These are phyloP conservation scores for Sinocyclocheilus maitianheensis DNA, from an alignment of 2,113 vertebrate species.

Conservation along the genomic window DNA sequence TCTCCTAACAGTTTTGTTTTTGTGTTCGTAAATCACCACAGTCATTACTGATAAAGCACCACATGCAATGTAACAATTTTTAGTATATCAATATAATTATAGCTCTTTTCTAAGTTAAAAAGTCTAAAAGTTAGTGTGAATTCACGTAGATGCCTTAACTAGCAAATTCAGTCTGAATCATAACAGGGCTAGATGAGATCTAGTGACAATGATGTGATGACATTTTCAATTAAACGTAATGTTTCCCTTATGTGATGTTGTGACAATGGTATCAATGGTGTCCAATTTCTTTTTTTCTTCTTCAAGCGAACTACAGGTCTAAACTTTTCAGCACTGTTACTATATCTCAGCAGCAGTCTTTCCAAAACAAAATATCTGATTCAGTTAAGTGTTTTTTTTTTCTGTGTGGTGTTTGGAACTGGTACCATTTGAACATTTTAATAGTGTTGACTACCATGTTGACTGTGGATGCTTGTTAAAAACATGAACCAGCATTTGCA, in stretches of 20 bases:
- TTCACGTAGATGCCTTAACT: neutral
- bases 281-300: neutral
- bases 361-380: neutral
- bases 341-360: neutral
- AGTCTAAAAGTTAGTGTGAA: neutral
- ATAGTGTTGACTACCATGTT: neutral
- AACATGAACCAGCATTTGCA: neutral
- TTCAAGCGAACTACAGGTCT: neutral
- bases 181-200: neutral
- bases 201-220: neutral
- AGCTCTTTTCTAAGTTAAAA: neutral
- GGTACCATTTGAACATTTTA: neutral
- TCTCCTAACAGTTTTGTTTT: neutral
- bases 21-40: neutral
- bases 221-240: conserved; percentile 25
- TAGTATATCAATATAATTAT: neutral
- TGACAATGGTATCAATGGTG: neutral
- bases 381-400: neutral
- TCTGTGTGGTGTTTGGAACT: neutral
- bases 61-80: neutral
- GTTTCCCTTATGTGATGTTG: neutral
- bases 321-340: neutral
- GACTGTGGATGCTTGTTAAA: neutral
- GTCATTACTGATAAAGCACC: neutral
- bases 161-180: neutral